Evolutionary conservation across 2,888 invertebrate species (phyloP).

Genomic region (Agonopterix heracliana): DNA sequence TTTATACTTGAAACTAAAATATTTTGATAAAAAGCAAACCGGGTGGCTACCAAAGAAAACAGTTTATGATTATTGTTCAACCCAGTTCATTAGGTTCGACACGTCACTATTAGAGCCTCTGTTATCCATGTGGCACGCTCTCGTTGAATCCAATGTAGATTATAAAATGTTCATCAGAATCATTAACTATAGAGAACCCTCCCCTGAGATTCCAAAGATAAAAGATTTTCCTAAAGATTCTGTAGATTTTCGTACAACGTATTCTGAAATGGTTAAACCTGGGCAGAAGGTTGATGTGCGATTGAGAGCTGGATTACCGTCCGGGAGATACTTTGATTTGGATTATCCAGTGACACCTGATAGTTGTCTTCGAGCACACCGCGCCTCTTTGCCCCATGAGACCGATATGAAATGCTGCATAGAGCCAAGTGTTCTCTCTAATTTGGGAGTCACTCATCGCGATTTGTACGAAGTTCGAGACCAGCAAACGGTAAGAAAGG

Average conservation of each 20-base stretch:
- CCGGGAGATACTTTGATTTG: constrained; percentile 34
- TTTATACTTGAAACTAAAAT: constrained; percentile 28
- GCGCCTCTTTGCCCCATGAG: constrained; percentile 28
- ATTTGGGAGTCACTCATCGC: constrained; percentile 28
- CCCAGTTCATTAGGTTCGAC: constrained; percentile 39
- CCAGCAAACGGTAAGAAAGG: constrained; percentile 30
- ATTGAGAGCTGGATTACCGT: constrained; percentile 31
- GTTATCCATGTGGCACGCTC: constrained; percentile 41
- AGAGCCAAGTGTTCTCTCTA: constrained; percentile 29
- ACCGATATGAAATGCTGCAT: constrained; percentile 29
- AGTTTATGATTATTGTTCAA: constrained; percentile 46
- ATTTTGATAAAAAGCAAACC: constrained; percentile 33
- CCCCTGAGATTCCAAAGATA: constrained; percentile 39
- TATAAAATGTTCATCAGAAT: constrained; percentile 51
- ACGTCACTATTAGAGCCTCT: constrained; percentile 46
- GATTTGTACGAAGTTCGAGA: constrained; percentile 32
- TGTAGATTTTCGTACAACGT: constrained; percentile 34
- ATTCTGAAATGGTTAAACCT: constrained; percentile 34
- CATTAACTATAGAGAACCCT: constrained; percentile 41
- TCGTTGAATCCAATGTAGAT: constrained; percentile 43
- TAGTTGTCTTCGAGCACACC: constrained; percentile 27
- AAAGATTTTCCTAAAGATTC: constrained; percentile 25
- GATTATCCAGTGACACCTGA: constrained; percentile 27
- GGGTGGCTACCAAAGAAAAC: constrained; percentile 51
- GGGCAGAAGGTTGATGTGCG: constrained; percentile 16